These are phyloP conservation scores for Drosophila sturtevanti DNA, from an alignment of 1,140 invertebrate genomes.

Conservation along the genomic window DNA sequence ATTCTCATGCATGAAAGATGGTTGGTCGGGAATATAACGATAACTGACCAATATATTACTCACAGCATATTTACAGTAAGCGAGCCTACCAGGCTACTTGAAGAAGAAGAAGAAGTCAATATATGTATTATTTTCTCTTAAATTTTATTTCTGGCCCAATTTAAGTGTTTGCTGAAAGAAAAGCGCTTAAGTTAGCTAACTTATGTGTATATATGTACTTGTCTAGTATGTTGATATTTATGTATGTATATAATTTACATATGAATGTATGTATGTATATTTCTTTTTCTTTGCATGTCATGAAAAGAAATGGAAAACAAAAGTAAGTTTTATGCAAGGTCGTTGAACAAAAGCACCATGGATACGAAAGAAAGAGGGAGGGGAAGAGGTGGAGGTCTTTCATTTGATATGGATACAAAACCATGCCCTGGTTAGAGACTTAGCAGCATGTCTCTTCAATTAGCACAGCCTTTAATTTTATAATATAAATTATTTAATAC, in stretches of 20 bases:
- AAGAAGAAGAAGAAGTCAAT: background rate
- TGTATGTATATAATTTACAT: too few relatives aligned
- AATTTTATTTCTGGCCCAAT: slow-evolving; percentile 32
- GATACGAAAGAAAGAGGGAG: background rate
- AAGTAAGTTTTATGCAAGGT: slow-evolving; percentile 12
- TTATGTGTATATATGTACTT: too few relatives aligned
- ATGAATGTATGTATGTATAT: too few relatives aligned
- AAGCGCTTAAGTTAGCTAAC: slow-evolving; percentile 46
- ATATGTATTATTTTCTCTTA: background rate
- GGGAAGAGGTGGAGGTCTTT: background rate
- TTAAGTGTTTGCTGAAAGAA: slow-evolving; percentile 46
- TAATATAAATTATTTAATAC: background rate
- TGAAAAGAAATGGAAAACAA: slow-evolving; percentile 17
- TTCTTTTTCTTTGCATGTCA: background rate
- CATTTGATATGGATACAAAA: background rate
- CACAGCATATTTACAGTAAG: slow-evolving; percentile 1
- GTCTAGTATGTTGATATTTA: slow-evolving; percentile 8
- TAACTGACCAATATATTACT: background rate
- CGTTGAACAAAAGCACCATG: background rate
- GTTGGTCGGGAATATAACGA: background rate
- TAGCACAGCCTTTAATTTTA: background rate
- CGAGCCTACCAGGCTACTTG: background rate
- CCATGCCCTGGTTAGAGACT: background rate
- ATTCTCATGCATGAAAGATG: background rate
- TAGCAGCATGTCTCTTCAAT: background rate